phyloP scores from a whole-genome alignment of 1,140 invertebrate genomes.

The Drosophila seguyi region DNA sequence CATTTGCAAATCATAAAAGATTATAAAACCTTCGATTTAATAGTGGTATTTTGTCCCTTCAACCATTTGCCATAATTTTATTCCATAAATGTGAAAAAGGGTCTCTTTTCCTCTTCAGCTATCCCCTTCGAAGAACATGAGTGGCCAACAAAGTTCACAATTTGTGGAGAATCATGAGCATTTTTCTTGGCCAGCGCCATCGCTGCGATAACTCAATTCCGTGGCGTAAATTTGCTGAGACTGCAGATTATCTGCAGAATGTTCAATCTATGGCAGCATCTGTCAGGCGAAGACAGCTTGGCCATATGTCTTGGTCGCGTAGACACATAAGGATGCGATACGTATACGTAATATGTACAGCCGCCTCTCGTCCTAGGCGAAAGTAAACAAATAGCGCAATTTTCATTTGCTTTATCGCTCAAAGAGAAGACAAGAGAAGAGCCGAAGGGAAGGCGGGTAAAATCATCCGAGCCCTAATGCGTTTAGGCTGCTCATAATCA shows the following conservation, averaged over 20 bases:
- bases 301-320: slow-evolving; percentile 65
- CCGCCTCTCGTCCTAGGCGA: slow-evolving; percentile 12
- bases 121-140: neutral
- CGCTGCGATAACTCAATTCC: slow-evolving; percentile 47
- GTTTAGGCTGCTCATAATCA: slow-evolving; percentile 82
- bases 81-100: neutral
- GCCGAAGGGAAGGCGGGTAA: slow-evolving; percentile 9
- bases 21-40: neutral
- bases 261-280: slow-evolving; percentile 58
- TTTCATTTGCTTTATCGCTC: slow-evolving; percentile 71
- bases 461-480: slow-evolving; percentile 73
- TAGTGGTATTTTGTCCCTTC: neutral
- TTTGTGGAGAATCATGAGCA: slow-evolving; percentile 13
- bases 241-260: slow-evolving; percentile 63
- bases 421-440: slow-evolving; percentile 1
- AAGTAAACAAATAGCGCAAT: slow-evolving; percentile 73
- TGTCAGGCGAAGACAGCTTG: slow-evolving; percentile 56
- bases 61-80: neutral
- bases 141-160: slow-evolving; percentile 20
- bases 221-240: slow-evolving; percentile 55
- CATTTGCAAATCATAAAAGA: neutral
- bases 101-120: neutral
- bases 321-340: neutral
- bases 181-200: slow-evolving; percentile 4
- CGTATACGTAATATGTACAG: slow-evolving; percentile 3